Conservation (phyloP, 2,888 invertebrate species). For the Brachycybe producta region DNA sequence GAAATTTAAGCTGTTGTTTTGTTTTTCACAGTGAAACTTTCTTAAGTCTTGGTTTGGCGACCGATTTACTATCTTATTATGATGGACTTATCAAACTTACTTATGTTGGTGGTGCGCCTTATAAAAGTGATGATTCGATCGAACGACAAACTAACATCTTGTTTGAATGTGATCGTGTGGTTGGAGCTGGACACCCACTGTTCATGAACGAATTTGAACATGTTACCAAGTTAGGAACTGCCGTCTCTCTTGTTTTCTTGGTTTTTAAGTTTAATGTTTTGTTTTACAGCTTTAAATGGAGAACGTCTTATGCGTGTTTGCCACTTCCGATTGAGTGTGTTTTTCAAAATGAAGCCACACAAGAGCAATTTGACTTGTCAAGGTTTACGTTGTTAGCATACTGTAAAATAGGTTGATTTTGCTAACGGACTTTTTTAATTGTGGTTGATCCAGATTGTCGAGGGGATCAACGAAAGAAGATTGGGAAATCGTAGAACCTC, state of each 20-base stretch:
- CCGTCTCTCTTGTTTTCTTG: background rate
- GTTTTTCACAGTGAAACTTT: too few relatives aligned
- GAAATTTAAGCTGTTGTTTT: too few relatives aligned
- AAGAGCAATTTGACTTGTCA: constrained; percentile 15
- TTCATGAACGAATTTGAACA: constrained; percentile 28
- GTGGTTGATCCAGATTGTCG: constrained; percentile 18
- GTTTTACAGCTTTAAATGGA: constrained; percentile 18
- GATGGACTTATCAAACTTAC: constrained; percentile 33
- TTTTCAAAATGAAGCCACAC: background rate
- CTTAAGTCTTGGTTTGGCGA: constrained; percentile 26
- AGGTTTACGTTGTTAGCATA: background rate
- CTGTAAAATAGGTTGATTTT: background rate
- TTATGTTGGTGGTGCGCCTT: constrained; percentile 29
- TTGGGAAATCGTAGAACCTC: constrained; percentile 12
- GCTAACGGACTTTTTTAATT: constrained; percentile 26
- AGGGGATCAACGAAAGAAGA: background rate
- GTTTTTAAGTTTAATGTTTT: constrained; percentile 1
- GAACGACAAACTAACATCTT: constrained; percentile 29
- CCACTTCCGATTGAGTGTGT: constrained; percentile 8
- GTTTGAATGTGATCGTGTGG: constrained; percentile 30
- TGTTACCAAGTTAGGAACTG: constrained; percentile 15
- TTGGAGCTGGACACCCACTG: constrained; percentile 28
- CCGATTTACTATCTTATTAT: constrained; percentile 26
- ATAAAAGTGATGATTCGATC: constrained; percentile 25
- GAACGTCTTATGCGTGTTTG: constrained; percentile 14